Evolutionary conservation across 2,888 invertebrate species (phyloP).

Genomic region (Calliopum simillimum): DNA sequence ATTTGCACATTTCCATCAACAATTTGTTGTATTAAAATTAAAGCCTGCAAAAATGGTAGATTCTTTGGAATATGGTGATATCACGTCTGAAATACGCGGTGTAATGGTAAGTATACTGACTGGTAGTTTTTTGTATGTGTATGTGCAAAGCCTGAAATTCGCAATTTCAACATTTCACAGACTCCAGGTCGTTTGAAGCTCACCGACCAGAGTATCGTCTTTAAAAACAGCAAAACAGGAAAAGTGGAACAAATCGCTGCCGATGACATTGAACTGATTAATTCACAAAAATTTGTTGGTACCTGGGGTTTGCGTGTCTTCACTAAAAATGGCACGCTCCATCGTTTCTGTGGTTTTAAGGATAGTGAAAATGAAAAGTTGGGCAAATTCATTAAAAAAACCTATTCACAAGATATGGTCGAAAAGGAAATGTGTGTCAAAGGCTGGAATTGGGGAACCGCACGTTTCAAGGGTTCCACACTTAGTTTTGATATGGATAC

Average conservation of each 20-base stretch:
- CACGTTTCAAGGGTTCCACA: slow-evolving; percentile 90
- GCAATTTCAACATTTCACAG: slow-evolving; percentile 68
- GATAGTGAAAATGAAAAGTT: slow-evolving; percentile 94
- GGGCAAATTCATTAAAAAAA: slow-evolving; percentile 85
- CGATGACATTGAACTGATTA: slow-evolving; percentile 88
- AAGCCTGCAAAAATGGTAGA: slow-evolving; percentile 72
- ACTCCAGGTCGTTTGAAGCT: slow-evolving; percentile 92
- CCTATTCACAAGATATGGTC: slow-evolving; percentile 87
- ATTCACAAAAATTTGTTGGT: slow-evolving; percentile 93
- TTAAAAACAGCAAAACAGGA: slow-evolving; percentile 96
- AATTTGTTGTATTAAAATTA: not conserved
- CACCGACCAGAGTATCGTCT: slow-evolving; percentile 89
- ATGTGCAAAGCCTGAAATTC: not conserved
- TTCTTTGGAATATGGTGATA: slow-evolving; percentile 88
- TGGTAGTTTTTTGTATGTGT: not conserved
- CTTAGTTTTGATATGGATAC: slow-evolving; percentile 86
- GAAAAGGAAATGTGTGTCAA: slow-evolving; percentile 94
- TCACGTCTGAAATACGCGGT: slow-evolving; percentile 86
- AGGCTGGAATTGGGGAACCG: slow-evolving; percentile 99
- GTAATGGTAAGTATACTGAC: slow-evolving; percentile 79
- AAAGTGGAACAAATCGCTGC: slow-evolving; percentile 91
- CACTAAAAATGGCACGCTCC: slow-evolving; percentile 87
- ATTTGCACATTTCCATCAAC: too few relatives aligned
- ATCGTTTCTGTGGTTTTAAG: slow-evolving; percentile 94
- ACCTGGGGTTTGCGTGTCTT: slow-evolving; percentile 91